Evolutionary conservation across 2,113 vertebrate genomes (phyloP).

Genomic region (Corythaixoides concolor): DNA sequence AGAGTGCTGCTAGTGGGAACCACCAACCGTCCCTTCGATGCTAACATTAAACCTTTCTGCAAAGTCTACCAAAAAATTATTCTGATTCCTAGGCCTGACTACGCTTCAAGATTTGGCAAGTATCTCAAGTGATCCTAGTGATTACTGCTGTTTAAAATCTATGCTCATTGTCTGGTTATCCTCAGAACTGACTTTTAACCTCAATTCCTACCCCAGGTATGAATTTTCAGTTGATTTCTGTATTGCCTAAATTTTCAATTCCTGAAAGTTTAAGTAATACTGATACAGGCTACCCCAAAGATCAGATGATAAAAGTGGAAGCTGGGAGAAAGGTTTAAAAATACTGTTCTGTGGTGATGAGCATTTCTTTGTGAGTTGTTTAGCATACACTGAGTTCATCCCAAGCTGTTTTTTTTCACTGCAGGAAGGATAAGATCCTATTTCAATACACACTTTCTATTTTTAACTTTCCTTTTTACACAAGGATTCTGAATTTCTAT

Average conservation of each 20-base stretch:
- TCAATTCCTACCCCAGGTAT: fast-evolving
- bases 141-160: fast-evolving
- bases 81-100: slow-evolving; percentile 83
- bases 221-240: background rate
- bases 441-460: background rate
- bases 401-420: background rate
- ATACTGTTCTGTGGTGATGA: background rate
- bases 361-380: background rate
- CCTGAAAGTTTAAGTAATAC: background rate
- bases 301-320: background rate
- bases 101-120: slow-evolving; percentile 82
- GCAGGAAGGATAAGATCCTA: background rate
- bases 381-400: background rate
- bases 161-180: fast-evolving
- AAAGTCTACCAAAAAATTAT: slow-evolving; percentile 83
- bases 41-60: slow-evolving; percentile 76
- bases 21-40: slow-evolving; percentile 76
- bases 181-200: background rate
- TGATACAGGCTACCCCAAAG: background rate
- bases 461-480: background rate
- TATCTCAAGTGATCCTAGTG: background rate
- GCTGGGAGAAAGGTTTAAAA: background rate
- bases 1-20: slow-evolving; percentile 84
- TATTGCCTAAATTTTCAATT: background rate
- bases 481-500: background rate